Evolutionary conservation across 2,113 vertebrate genomes (phyloP).

Genomic region (Tragelaphus buxtoni): DNA sequence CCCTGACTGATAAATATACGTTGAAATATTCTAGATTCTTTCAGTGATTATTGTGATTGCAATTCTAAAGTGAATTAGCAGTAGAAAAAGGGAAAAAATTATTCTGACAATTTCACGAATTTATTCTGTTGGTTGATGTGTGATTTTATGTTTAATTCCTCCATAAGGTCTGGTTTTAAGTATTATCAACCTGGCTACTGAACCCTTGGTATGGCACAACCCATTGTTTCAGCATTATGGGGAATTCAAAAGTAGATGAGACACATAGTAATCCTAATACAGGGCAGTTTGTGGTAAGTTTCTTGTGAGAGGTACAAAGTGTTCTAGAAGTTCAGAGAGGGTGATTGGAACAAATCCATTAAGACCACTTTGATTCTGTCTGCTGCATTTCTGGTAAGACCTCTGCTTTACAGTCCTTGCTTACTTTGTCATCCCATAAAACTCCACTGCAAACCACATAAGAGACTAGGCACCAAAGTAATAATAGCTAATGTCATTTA

Average conservation of each 20-base stretch:
- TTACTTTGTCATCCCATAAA: not conserved
- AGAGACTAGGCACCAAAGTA: not conserved
- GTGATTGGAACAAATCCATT: not conserved
- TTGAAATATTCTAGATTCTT: constrained; percentile 29
- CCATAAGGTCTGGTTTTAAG: not conserved
- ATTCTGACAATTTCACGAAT: not conserved
- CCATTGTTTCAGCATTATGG: not conserved
- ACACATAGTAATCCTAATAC: not conserved
- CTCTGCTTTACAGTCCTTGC: not conserved
- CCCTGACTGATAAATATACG: not conserved
- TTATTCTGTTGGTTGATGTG: not conserved
- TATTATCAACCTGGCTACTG: not conserved
- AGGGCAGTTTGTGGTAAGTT: not conserved
- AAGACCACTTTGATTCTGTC: not conserved
- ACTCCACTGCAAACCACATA: not conserved
- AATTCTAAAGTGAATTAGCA: not conserved
- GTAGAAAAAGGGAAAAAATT: not conserved
- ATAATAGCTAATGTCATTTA: not conserved
- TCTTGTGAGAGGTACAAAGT: not conserved
- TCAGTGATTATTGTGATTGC: not conserved
- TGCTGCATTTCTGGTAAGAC: not conserved
- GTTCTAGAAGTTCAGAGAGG: not conserved
- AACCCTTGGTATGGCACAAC: not conserved
- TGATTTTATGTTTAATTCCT: constrained; percentile 34
- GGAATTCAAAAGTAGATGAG: not conserved